These are phyloP conservation scores for Pseudomugil gertrudae DNA, from an alignment of 2,797 vertebrate genomes.

Conservation along the genomic window DNA sequence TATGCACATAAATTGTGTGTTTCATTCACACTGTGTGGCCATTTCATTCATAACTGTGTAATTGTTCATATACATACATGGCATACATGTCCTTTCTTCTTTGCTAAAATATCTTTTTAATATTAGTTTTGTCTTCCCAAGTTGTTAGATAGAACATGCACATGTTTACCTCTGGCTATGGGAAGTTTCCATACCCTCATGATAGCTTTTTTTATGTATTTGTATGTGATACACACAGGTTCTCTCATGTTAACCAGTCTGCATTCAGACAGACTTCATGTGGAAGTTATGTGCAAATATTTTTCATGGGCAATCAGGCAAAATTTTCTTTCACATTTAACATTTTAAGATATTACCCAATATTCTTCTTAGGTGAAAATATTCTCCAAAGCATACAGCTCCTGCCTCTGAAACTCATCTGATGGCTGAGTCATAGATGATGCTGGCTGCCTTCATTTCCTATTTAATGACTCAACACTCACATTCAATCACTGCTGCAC, in stretches of 20 bases:
- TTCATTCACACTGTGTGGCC: background rate
- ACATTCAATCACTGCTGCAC: constrained; percentile 31
- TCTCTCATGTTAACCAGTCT: background rate
- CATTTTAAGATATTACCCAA: constrained; percentile 20
- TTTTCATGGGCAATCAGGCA: constrained; percentile 17
- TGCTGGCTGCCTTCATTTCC: constrained; percentile 35
- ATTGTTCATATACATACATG: background rate
- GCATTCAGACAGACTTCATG: constrained; percentile 6
- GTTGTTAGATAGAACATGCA: too few species aligned
- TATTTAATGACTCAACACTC: constrained; percentile 56
- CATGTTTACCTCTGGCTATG: too few species aligned
- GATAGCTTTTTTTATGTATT: too few species aligned
- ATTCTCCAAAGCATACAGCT: constrained; percentile 24
- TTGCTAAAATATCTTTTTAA: too few species aligned
- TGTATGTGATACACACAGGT: too few species aligned
- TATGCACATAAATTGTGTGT: background rate
- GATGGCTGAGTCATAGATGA: constrained; percentile 51
- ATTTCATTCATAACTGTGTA: too few species aligned
- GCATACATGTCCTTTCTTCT: too few species aligned
- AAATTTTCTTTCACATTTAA: constrained; percentile 20
- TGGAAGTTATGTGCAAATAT: background rate
- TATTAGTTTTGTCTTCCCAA: too few species aligned
- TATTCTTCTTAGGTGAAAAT: constrained; percentile 36
- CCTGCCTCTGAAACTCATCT: constrained; percentile 44
- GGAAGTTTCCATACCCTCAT: too few species aligned